These are phyloP conservation scores for Pyrrhia umbra DNA, from an alignment of 2,888 invertebrate species.

Conservation along the genomic window DNA sequence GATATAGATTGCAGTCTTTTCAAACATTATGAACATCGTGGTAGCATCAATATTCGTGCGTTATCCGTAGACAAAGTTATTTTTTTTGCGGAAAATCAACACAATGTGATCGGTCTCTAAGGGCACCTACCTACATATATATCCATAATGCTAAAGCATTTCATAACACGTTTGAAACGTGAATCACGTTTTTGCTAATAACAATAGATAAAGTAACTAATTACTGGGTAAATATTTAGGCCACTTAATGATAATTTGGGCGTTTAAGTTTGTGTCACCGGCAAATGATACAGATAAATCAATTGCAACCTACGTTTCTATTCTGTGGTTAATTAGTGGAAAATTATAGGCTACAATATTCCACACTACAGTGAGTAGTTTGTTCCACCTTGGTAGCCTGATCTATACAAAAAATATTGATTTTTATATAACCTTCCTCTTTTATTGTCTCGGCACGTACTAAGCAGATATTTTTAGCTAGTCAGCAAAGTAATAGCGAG, in stretches of 20 bases:
- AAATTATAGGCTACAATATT: conserved; percentile 55
- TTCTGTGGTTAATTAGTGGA: conserved; percentile 49
- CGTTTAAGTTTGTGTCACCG: conserved; percentile 70
- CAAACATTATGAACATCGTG: no score
- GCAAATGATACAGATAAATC: conserved; percentile 65
- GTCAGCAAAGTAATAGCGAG: not conserved
- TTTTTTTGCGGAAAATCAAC: conserved; percentile 20
- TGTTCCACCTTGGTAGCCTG: conserved; percentile 17
- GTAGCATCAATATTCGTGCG: no score
- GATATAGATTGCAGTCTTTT: no score
- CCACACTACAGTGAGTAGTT: conserved; percentile 18
- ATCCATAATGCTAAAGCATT: conserved; percentile 43
- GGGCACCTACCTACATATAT: conserved; percentile 19
- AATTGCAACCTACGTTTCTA: conserved; percentile 38
- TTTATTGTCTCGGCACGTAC: not conserved
- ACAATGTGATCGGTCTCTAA: conserved; percentile 20
- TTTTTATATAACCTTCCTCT: conserved; percentile 1
- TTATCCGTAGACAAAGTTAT: no score
- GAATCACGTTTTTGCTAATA: conserved; percentile 55
- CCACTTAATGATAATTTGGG: conserved; percentile 72
- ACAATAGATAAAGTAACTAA: no score
- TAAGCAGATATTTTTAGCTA: not conserved
- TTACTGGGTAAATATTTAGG: conserved; percentile 61
- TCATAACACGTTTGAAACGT: conserved; percentile 21
- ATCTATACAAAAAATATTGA: conserved; percentile 5